Percentiles rank a stretch among this genome's conserved stretches.
phyloP scores from a whole-genome alignment of 2,113 vertebrate species.

The Hiodon tergisus region DNA sequence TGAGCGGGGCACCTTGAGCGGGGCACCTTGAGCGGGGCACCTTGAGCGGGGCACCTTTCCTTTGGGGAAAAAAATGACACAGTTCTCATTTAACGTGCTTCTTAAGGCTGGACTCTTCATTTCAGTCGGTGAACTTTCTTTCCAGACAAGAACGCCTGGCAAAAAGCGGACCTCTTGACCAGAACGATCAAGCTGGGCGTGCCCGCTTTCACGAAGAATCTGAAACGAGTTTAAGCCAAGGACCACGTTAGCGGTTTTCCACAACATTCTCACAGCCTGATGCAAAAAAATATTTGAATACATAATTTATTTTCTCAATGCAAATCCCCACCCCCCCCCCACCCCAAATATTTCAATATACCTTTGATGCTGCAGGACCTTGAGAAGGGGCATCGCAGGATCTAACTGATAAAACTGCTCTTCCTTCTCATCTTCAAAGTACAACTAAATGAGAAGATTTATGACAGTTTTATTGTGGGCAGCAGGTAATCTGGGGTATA shows the following conservation, averaged over 20 bases:
- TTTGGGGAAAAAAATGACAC: background rate
- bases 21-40: too few species aligned
- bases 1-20: background rate
- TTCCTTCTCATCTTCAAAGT: constrained; percentile 77
- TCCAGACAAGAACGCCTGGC: constrained; percentile 65
- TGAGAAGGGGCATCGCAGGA: constrained; percentile 61
- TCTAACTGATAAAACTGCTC: constrained; percentile 65
- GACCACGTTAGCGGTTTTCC: background rate
- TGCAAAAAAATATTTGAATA: too few species aligned
- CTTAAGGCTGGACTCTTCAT: constrained; percentile 11
- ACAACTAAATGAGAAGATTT: constrained; percentile 63
- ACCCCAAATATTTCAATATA: constrained; percentile 43
- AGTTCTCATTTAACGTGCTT: background rate
- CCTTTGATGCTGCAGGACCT: constrained; percentile 76
- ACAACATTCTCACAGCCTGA: background rate
- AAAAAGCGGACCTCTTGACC: constrained; percentile 69
- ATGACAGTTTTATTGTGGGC: background rate
- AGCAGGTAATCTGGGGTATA: background rate
- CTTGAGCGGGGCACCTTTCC: background rate
- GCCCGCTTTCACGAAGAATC: constrained; percentile 78
- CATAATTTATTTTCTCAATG: background rate
- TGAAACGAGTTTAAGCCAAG: constrained; percentile 44
- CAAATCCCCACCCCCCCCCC: background rate
- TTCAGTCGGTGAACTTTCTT: constrained; percentile 63
- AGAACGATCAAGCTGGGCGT: constrained; percentile 75